Evolutionary conservation across 2,113 vertebrate genomes (phyloP).

Genomic region (Hippocampus abdominalis): DNA sequence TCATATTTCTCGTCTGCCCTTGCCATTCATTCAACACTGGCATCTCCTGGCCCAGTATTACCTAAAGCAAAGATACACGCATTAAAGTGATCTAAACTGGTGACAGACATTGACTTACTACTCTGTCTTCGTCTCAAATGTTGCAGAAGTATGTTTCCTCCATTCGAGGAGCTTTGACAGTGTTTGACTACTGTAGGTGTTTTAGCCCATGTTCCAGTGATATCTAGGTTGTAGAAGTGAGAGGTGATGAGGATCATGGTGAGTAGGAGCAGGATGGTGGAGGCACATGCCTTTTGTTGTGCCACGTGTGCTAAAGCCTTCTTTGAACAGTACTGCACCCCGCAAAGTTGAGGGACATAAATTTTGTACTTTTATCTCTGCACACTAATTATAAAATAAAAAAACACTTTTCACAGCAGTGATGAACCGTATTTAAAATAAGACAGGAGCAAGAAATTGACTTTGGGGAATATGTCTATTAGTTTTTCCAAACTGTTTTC

Average conservation of each 20-base stretch:
- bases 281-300: slow-evolving; percentile 61
- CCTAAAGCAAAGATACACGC: slow-evolving; percentile 43
- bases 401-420: slow-evolving; percentile 54
- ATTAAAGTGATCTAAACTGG: too few relatives aligned
- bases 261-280: slow-evolving; percentile 43
- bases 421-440: slow-evolving; percentile 64
- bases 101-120: slow-evolving; percentile 55
- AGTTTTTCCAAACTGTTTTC: slow-evolving; percentile 65
- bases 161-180: slow-evolving; percentile 61
- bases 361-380: slow-evolving; percentile 62
- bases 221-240: slow-evolving; percentile 59
- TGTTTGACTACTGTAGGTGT: slow-evolving; percentile 53
- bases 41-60: slow-evolving; percentile 52
- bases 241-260: slow-evolving; percentile 56
- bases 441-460: slow-evolving; percentile 48
- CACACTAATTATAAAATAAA: slow-evolving; percentile 54
- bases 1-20: slow-evolving; percentile 33
- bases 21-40: slow-evolving; percentile 39
- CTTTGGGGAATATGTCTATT: slow-evolving; percentile 64
- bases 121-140: slow-evolving; percentile 37
- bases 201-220: slow-evolving; percentile 49
- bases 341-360: slow-evolving; percentile 55
- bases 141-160: slow-evolving; percentile 53
- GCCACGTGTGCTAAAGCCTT: slow-evolving; percentile 55
- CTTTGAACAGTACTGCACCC: slow-evolving; percentile 27